phyloP scores from a whole-genome alignment of 2,113 vertebrate genomes.

The Propithecus coquereli region DNA sequence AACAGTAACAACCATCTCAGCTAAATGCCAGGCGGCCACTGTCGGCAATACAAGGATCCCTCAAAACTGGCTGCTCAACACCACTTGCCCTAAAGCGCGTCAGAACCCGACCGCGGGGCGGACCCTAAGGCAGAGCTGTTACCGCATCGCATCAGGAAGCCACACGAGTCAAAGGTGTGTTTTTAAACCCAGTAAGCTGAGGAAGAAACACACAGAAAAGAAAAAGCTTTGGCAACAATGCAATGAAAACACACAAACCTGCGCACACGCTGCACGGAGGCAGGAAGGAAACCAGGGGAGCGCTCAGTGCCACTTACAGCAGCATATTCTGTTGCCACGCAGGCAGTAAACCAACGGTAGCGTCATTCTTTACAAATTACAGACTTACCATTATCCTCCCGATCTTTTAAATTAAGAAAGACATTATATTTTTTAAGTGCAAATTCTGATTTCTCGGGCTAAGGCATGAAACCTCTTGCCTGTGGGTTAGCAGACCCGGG shows the following conservation, averaged over 20 bases:
- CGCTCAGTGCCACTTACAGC: neutral
- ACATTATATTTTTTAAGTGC: neutral
- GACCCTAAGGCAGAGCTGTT: neutral
- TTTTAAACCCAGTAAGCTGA: neutral
- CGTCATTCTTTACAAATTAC: neutral
- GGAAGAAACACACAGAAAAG: neutral
- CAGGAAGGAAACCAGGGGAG: neutral
- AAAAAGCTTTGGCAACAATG: neutral
- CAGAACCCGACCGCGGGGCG: neutral
- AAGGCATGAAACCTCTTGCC: neutral
- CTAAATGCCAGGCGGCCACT: neutral
- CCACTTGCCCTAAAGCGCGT: neutral
- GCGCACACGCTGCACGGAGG: too few relatives aligned
- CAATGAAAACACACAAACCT: neutral
- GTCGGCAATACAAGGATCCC: neutral
- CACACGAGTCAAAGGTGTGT: neutral
- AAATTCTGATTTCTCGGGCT: neutral
- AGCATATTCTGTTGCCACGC: neutral
- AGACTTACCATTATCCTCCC: neutral
- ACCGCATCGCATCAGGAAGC: neutral
- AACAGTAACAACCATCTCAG: neutral
- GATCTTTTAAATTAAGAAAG: neutral
- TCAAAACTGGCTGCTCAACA: neutral
- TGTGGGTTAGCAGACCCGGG: neutral
- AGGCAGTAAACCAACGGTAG: neutral